A percentile compares a stretch with the other conserved stretches of the same genome.
Evolutionary conservation across 2,888 invertebrate genomes (phyloP).

Genomic region (Creontiades dilutus): DNA sequence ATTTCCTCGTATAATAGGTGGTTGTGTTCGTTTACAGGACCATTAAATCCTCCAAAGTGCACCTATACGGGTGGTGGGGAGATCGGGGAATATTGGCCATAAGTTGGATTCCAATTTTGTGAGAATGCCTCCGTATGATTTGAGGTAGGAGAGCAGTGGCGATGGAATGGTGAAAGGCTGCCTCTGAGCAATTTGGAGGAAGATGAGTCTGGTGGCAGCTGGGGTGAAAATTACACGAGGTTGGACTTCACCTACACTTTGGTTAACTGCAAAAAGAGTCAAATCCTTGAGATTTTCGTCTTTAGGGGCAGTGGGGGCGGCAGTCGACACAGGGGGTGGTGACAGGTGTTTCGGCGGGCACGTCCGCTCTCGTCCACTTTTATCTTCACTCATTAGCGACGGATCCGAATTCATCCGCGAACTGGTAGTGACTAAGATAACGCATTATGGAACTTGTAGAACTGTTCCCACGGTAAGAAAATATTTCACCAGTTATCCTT

Average conservation of each 20-base stretch:
- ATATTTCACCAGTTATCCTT: too few species aligned
- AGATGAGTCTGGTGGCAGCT: neutral
- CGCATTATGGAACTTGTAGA: too few species aligned
- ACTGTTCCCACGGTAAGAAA: too few species aligned
- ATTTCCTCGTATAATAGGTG: slow-evolving; percentile 40
- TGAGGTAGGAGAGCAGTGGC: neutral
- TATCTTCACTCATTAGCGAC: too few species aligned
- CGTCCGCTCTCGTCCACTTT: too few species aligned
- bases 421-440: too few species aligned
- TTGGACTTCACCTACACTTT: neutral
- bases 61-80: neutral
- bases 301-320: neutral
- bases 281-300: slow-evolving; percentile 35
- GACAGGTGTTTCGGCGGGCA: too few species aligned
- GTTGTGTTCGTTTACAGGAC: neutral
- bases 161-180: neutral
- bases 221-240: slow-evolving; percentile 14
- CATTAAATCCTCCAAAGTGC: slow-evolving; percentile 31
- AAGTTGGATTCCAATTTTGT: neutral
- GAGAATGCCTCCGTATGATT: neutral
- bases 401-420: too few species aligned
- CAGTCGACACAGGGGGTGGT: too few species aligned
- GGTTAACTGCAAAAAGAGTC: slow-evolving; percentile 33
- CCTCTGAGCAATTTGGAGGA: neutral
- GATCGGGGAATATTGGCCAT: neutral